phyloP scores from a whole-genome alignment of 2,797 vertebrate species.

The Pteropus rufus region DNA sequence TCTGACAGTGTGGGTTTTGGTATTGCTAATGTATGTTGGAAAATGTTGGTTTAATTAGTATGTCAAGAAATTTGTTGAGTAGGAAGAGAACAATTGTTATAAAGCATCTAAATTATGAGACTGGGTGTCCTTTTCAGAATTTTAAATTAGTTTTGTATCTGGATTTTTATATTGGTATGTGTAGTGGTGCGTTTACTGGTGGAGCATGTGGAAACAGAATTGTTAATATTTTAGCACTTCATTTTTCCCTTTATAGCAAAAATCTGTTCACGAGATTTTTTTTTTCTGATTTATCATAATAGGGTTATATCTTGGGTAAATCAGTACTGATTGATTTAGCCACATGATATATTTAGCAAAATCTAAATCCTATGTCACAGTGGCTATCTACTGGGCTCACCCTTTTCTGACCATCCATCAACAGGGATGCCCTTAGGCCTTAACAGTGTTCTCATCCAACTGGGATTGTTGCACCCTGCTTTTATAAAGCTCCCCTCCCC shows the following conservation, averaged over 20 bases:
- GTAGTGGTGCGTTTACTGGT: conserved; percentile 3
- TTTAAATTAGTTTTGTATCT: background rate
- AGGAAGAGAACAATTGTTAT: conserved; percentile 34
- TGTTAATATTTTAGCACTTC: background rate
- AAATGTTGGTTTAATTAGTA: conserved; percentile 40
- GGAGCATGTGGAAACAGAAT: background rate
- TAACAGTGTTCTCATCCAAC: background rate
- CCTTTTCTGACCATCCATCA: background rate
- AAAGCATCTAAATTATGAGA: conserved; percentile 19
- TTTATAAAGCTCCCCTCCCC: background rate
- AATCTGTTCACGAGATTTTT: background rate
- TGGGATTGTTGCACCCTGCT: background rate
- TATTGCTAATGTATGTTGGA: background rate
- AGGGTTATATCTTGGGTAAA: background rate
- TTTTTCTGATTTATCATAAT: background rate
- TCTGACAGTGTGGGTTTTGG: conserved; percentile 18
- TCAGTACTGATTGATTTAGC: background rate
- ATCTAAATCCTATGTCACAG: background rate
- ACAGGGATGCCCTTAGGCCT: background rate
- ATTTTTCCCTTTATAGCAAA: conserved; percentile 6
- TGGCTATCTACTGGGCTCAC: background rate
- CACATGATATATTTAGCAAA: background rate
- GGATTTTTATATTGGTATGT: conserved; percentile 6
- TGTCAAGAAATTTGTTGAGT: background rate
- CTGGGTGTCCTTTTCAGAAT: background rate